Base-by-base conservation (phyloP, 2,113 vertebrate genomes). In the Silurus meridionalis region DNA sequence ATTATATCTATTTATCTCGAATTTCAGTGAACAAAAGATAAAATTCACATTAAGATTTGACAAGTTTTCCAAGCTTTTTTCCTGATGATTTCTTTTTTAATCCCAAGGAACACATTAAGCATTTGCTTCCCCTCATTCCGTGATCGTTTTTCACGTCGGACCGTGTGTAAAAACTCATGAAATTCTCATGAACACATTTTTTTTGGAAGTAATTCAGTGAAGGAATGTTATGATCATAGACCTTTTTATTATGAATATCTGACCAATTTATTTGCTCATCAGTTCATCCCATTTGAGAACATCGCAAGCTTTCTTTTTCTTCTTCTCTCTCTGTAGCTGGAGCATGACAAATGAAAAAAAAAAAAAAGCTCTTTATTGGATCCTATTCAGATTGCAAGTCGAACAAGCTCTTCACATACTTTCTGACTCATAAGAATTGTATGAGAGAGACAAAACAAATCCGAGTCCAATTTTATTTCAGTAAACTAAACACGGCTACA, bases 201-300 rank as follows among this genome's bases (percentile, higher is more conserved):
- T 88, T 71, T 82, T 88, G 90, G 89, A 84, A 90, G 71, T 83
- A 83, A 89, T 79, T 77, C 82, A 88, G 87, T 46, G 8, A 37
- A 55, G 79, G 66, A 63, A 80, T 87, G 88, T 88, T 23, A 75
- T 52, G 5, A 75, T 75, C 13, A 75, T 2, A 75, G 9, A 52
- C 48, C 37, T 37, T 37, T 37, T 37, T 37, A 37, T 37, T 37
- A 37, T 37, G 37, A 37, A 37, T 37, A 37, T 37, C 2, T 37
- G 37, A 37, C 37, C 37, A 37, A 37, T 71, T 37, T 21, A 50
- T 52, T 69, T 37, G n/a, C 63, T 66, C 63, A 58, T 58, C 8
- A 48, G 46, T 71, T 48, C 14, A 71, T 71, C 37, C 5, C 28
- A 46, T 8, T 10, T 28, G 66, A 67, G 25, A 64, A 64, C 23